These are phyloP conservation scores for Lacanobia oleracea DNA, from an alignment of 2,888 invertebrate genomes.

Conservation along the genomic window DNA sequence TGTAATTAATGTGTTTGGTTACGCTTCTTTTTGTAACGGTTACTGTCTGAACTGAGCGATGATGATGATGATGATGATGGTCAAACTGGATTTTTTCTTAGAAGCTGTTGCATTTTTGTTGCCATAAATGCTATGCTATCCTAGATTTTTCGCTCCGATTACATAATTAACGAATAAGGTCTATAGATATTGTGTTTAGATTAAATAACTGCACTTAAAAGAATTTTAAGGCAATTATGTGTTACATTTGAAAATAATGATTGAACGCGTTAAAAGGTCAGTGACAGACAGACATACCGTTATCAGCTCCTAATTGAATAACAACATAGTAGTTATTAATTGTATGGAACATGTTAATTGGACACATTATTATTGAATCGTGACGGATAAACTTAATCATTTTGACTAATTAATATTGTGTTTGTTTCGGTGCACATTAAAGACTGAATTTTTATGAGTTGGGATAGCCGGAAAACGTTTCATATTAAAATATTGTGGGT, in stretches of 20 bases:
- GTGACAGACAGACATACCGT: constrained; percentile 51
- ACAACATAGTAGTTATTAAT: constrained; percentile 53
- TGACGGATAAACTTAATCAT: constrained; percentile 38
- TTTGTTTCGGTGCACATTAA: constrained; percentile 22
- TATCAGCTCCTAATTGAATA: constrained; percentile 63
- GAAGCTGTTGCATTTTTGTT: constrained; percentile 5
- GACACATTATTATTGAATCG: constrained; percentile 33
- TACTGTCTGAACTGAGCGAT: constrained; percentile 21
- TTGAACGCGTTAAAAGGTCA: constrained; percentile 57
- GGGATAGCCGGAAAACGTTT: constrained; percentile 12
- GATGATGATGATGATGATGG: constrained; percentile 12
- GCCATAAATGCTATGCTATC: constrained; percentile 4
- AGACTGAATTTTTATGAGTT: constrained; percentile 8
- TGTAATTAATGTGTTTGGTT: constrained; percentile 49
- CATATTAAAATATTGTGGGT: not conserved
- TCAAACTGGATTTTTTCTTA: constrained; percentile 29
- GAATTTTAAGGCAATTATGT: not conserved
- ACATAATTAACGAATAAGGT: constrained; percentile 9
- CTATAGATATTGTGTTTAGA: not conserved
- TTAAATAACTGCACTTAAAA: not conserved
- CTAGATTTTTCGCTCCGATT: constrained; percentile 13
- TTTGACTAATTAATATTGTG: constrained; percentile 41
- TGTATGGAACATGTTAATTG: constrained; percentile 56
- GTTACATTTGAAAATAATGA: constrained; percentile 29
- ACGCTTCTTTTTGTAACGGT: constrained; percentile 56